Evolutionary conservation across 2,113 vertebrate species (phyloP).

Genomic region (Coryphaenoides rupestris): DNA sequence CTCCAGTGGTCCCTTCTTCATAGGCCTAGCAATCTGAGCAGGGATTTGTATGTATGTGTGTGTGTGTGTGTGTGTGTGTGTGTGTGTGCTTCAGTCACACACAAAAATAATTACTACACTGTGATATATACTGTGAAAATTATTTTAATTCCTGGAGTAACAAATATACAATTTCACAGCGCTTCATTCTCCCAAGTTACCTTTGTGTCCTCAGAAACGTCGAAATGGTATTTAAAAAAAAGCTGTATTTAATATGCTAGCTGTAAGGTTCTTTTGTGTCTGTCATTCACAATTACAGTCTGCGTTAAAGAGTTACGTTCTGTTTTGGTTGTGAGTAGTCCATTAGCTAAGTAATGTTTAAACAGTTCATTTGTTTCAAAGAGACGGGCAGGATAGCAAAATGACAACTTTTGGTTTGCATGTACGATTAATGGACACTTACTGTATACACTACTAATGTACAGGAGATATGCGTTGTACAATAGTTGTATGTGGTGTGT

Average conservation of each 20-base stretch:
- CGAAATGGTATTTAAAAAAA: neutral
- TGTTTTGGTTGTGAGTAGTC: slow-evolving; percentile 1
- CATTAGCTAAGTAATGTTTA: slow-evolving; percentile 2
- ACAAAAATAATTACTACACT: slow-evolving; percentile 11
- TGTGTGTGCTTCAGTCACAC: neutral
- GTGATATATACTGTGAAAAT: too few species aligned
- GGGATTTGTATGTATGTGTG: too few species aligned
- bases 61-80: too few species aligned
- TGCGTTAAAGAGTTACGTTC: slow-evolving; percentile 9
- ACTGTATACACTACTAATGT: slow-evolving; percentile 27
- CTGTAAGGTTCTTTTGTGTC: neutral
- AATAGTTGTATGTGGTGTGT: too few species aligned
- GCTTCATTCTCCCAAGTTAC: neutral
- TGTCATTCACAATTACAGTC: slow-evolving; percentile 6
- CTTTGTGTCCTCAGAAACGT: too few species aligned
- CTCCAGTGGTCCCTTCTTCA: neutral
- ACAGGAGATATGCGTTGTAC: too few species aligned
- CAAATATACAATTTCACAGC: neutral
- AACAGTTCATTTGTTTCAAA: neutral
- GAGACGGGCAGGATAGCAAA: neutral
- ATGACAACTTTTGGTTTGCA: neutral
- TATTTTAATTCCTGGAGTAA: neutral
- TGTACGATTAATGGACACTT: neutral
- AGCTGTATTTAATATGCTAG: slow-evolving; percentile 12
- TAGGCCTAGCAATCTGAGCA: slow-evolving; percentile 8